These are phyloP conservation scores for Laticauda laticaudata DNA, from an alignment of 2,113 vertebrate genomes.

Conservation along the genomic window DNA sequence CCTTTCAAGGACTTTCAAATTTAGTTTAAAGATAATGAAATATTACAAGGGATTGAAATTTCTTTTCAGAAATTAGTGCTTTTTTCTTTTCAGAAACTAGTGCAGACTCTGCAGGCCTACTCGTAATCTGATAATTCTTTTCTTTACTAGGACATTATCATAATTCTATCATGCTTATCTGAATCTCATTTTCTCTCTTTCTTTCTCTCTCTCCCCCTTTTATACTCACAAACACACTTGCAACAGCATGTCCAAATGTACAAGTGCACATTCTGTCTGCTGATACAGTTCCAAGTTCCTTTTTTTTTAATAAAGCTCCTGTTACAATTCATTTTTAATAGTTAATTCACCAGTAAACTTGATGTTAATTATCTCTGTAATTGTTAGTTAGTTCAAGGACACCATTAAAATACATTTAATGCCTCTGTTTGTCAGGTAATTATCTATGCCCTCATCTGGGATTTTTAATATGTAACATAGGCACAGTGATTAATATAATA, in stretches of 20 bases:
- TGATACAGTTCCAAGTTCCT: not conserved
- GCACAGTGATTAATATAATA: not conserved
- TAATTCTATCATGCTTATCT: not conserved
- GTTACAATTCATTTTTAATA: not conserved
- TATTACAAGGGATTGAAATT: not conserved
- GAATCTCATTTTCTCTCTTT: not conserved
- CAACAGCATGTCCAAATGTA: not conserved
- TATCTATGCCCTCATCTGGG: not conserved
- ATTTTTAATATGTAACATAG: not conserved
- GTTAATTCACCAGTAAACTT: not conserved
- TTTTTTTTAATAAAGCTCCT: not conserved
- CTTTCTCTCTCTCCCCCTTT: not conserved
- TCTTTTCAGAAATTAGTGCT: not conserved
- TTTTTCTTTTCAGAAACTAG: not conserved
- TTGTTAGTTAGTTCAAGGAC: not conserved
- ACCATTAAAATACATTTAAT: conserved; percentile 1
- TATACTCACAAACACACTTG: not conserved
- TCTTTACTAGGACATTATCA: not conserved
- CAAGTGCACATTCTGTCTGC: not conserved
- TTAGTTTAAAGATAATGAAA: not conserved
- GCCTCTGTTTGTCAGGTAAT: not conserved
- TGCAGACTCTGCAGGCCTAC: not conserved
- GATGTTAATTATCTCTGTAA: not conserved
- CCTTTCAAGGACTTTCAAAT: not conserved
- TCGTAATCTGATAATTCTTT: not conserved